Conservation (phyloP, 2,113 vertebrate genomes). For the Nyctereutes procyonoides region DNA sequence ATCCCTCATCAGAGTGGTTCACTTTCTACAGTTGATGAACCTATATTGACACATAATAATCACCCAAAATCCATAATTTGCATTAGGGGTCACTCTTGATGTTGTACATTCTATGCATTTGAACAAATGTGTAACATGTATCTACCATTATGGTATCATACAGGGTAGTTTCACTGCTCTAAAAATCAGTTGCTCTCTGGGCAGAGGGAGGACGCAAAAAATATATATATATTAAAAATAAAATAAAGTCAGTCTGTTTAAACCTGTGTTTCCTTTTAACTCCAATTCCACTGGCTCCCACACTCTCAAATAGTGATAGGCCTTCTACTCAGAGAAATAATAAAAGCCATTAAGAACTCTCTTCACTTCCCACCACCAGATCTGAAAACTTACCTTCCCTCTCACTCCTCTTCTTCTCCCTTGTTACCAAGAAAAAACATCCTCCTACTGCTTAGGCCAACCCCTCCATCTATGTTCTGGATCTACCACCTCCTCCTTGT, state of each 20-base stretch:
- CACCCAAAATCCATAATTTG: background rate
- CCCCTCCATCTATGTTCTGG: background rate
- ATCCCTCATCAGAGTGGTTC: background rate
- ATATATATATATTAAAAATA: background rate
- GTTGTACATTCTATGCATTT: background rate
- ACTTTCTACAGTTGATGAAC: background rate
- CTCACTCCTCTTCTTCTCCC: background rate
- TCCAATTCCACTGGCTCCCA: background rate
- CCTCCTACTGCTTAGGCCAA: background rate
- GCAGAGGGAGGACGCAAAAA: background rate
- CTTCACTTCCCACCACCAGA: background rate
- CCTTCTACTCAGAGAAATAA: background rate
- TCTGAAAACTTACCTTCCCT: background rate
- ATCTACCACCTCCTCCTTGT: background rate
- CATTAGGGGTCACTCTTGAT: background rate
- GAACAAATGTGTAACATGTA: background rate
- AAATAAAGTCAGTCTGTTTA: background rate
- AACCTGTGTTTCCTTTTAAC: constrained; percentile 18
- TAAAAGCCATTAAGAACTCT: background rate
- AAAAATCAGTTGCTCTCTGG: background rate
- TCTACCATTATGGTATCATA: background rate
- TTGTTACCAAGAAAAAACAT: constrained; percentile 12
- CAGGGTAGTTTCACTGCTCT: background rate
- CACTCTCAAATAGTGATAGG: background rate
- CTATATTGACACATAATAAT: background rate